phyloP scores from a whole-genome alignment of 1,140 invertebrate species.

The Drosophila aff. region DNA sequence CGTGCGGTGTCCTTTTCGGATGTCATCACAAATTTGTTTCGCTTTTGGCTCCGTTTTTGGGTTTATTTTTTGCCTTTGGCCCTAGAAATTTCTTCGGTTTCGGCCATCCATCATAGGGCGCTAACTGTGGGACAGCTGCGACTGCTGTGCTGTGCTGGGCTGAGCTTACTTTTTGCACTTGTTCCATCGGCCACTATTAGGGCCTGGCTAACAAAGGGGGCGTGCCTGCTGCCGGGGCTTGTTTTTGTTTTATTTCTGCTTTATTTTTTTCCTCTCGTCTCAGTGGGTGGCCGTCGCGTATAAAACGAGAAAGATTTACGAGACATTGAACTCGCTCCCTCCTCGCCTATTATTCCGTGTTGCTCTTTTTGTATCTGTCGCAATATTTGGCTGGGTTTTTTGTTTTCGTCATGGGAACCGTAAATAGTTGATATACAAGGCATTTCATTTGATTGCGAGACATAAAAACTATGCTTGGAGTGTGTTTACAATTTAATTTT shows the following conservation, averaged over 20 bases:
- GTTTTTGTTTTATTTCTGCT: conserved; percentile 1
- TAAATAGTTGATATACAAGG: conserved; percentile 22
- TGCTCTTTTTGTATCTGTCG: conserved; percentile 8
- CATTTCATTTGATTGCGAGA: conserved; percentile 19
- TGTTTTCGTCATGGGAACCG: conserved; percentile 26
- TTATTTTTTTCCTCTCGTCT: neutral
- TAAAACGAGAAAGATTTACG: conserved; percentile 60
- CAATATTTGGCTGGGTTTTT: conserved; percentile 29
- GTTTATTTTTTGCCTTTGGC: neutral
- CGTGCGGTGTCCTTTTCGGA: conserved; percentile 4
- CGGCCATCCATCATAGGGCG: conserved; percentile 45
- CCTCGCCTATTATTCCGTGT: neutral
- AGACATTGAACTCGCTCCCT: conserved; percentile 59
- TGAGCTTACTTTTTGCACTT: conserved; percentile 20
- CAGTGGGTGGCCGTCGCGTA: conserved; percentile 26
- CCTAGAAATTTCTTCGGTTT: conserved; percentile 4
- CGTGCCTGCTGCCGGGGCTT: conserved; percentile 4
- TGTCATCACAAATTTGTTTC: conserved; percentile 42
- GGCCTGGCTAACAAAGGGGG: conserved; percentile 34
- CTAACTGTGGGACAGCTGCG: conserved; percentile 46
- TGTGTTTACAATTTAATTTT: conserved; percentile 9
- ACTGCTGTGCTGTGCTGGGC: conserved; percentile 23
- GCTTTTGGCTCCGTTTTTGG: conserved; percentile 1
- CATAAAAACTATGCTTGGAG: neutral
- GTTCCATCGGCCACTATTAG: conserved; percentile 37